Base-by-base conservation (phyloP, 2,888 invertebrate genomes). In the Caenorhabditis sp. region DNA sequence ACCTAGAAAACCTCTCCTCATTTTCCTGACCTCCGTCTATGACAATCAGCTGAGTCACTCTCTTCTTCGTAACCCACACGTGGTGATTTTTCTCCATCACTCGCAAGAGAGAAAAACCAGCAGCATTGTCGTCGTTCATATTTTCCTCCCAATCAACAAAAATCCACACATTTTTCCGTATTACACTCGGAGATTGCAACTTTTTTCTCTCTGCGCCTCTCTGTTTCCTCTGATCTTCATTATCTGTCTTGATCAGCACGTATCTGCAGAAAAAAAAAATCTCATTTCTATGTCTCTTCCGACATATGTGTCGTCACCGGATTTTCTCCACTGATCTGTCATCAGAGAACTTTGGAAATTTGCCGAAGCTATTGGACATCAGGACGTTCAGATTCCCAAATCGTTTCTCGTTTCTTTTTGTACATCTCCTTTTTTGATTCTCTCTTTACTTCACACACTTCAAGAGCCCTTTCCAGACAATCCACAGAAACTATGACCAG, bases 401-500 rank as follows among this genome's bases (percentile, higher is more conserved):
- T 47, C 14, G 6, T 47, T 19, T 7, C 19, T 12, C 0, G 26
- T 8, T 47, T 44, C 22, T 35, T 35, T n/a, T 38, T 12, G 38
- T 38, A 7, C 0, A 28, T n/a, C 31, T 59, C 35, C 22, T 35
- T 1, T 56, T 56, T 44, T 35, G 35, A 2, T 19, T 19, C 19
- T 2, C 38, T 12, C 2, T 38, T 6, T 10, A 31, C 7, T 31
- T 31, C 31, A 7, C n/a, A n/a, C n/a, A n/a, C 31, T 41, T 38
- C 64, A 26, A n/a, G 22, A 68, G n/a, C 19, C 16, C n/a, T 28
- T 47, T 58, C 38, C 70, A 59, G 58, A 26, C 41, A 1, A 38
- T 22, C 16, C 12, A 56, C 31, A 63, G 24, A 51, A 49, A 49
- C 51, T 41, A 82, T 79, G 69, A 64, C 82, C 41, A 66, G 80